phyloP scores from a whole-genome alignment of 2,888 invertebrate species.

The Sympetrum striolatum region DNA sequence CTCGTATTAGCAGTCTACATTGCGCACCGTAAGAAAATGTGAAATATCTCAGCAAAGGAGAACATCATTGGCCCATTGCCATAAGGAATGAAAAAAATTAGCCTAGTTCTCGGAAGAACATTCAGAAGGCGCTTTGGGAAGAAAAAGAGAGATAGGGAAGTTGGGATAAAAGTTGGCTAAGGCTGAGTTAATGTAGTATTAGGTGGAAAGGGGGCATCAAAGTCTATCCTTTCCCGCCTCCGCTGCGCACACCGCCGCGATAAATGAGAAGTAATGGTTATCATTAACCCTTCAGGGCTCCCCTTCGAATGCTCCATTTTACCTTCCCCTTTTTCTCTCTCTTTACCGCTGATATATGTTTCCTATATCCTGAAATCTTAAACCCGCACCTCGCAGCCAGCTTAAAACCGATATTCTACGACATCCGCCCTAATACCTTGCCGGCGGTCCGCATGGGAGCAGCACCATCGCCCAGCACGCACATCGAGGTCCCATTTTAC shows the following conservation, averaged over 20 bases:
- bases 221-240: background rate
- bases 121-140: background rate
- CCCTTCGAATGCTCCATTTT: background rate
- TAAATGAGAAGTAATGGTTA: conserved; percentile 34
- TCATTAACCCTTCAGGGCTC: conserved; percentile 3
- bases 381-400: background rate
- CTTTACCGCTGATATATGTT: background rate
- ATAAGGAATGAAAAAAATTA: background rate
- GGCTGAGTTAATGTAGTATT: background rate
- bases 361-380: background rate
- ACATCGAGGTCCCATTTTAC: background rate
- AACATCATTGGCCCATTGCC: background rate
- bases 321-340: background rate
- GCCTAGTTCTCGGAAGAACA: background rate
- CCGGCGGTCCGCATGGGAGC: background rate
- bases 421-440: background rate
- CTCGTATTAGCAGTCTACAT: too few relatives aligned
- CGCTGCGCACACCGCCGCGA: background rate
- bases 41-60: background rate
- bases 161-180: conserved; percentile 5
- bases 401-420: background rate
- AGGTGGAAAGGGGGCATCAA: background rate
- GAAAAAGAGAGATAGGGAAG: background rate
- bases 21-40: too few relatives aligned
- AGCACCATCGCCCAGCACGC: background rate